Evolutionary conservation across 2,888 invertebrate species (phyloP).

Genomic region (Lymantria monacha): DNA sequence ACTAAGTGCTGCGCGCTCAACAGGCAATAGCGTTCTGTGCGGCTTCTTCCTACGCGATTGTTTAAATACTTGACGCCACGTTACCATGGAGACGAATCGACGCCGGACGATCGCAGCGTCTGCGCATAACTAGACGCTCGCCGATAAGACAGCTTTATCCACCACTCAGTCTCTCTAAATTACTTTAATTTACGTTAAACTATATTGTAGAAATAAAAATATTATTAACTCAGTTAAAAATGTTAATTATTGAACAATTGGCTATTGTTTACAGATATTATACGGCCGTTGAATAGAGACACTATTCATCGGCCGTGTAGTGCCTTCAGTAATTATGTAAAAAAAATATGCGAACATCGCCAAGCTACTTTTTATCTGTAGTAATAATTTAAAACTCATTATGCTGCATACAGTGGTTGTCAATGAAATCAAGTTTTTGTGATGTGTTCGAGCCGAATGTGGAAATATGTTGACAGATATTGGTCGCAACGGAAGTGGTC

Average conservation of each 20-base stretch:
- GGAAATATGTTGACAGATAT: slow-evolving; percentile 81
- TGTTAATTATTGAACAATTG: slow-evolving; percentile 11
- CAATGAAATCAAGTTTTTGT: slow-evolving; percentile 81
- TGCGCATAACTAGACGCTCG: slow-evolving; percentile 34
- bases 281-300: background rate
- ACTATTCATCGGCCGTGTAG: slow-evolving; percentile 42
- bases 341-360: slow-evolving; percentile 66
- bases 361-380: slow-evolving; percentile 74
- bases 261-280: slow-evolving; percentile 6
- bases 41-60: slow-evolving; percentile 45
- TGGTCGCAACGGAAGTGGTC: slow-evolving; percentile 76
- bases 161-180: slow-evolving; percentile 24
- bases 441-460: slow-evolving; percentile 73
- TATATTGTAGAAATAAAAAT: background rate
- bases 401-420: slow-evolving; percentile 71
- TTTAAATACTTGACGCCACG: slow-evolving; percentile 64
- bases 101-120: slow-evolving; percentile 60
- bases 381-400: slow-evolving; percentile 81
- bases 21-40: slow-evolving; percentile 69
- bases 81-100: slow-evolving; percentile 72
- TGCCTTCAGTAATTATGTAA: slow-evolving; percentile 59
- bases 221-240: background rate
- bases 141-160: slow-evolving; percentile 17
- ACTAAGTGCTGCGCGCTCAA: slow-evolving; percentile 78
- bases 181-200: slow-evolving; percentile 6